Evolutionary conservation across 2,888 invertebrate species (phyloP).

Genomic region (Lagria hirta): DNA sequence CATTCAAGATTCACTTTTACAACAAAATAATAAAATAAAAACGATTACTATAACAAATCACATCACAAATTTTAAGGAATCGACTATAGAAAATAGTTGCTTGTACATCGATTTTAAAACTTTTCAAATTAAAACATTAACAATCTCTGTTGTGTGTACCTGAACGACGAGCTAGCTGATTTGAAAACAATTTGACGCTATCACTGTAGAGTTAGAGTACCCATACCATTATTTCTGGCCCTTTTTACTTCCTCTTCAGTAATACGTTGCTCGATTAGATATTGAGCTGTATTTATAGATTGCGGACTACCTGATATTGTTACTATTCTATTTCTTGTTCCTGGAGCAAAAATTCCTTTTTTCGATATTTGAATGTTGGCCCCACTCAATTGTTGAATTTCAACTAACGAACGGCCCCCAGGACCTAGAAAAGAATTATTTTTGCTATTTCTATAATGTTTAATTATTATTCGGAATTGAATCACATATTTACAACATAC

Average conservation of each 20-base stretch:
- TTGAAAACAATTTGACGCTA: slow-evolving; percentile 33
- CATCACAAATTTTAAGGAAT: slow-evolving; percentile 26
- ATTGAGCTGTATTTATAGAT: slow-evolving; percentile 90
- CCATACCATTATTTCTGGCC: slow-evolving; percentile 79
- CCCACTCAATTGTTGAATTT: slow-evolving; percentile 96
- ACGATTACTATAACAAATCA: slow-evolving; percentile 20
- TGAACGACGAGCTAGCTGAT: slow-evolving; percentile 27
- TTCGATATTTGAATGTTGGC: slow-evolving; percentile 98
- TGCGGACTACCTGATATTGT: slow-evolving; percentile 89
- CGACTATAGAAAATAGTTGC: slow-evolving; percentile 19
- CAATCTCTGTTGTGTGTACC: slow-evolving; percentile 41
- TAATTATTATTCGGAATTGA: too few species aligned
- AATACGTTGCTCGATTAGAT: slow-evolving; percentile 95
- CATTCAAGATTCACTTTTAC: slow-evolving; percentile 8
- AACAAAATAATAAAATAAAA: slow-evolving; percentile 16
- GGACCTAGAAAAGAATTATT: slow-evolving; percentile 67
- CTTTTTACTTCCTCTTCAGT: slow-evolving; percentile 94
- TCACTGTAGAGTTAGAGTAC: slow-evolving; percentile 66
- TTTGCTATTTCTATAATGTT: not conserved
- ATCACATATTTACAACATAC: too few species aligned
- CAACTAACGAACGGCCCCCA: slow-evolving; percentile 93
- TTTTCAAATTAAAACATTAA: slow-evolving; percentile 24
- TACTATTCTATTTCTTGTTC: slow-evolving; percentile 95
- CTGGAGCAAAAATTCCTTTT: slow-evolving; percentile 96
- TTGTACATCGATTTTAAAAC: slow-evolving; percentile 3